Conservation (phyloP, 1,140 invertebrate species). For the Brachionus sp. region DNA sequence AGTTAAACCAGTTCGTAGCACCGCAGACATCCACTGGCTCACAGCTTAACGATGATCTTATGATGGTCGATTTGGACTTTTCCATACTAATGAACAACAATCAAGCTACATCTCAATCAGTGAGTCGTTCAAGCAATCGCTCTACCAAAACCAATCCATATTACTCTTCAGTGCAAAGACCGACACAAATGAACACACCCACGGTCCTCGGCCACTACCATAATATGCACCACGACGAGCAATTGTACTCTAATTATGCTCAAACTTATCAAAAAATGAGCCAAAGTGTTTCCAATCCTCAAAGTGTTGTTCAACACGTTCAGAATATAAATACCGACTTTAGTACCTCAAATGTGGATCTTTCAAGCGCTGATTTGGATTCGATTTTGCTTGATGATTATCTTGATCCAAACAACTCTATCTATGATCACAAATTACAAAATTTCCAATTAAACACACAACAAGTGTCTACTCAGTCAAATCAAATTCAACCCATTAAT, state of each 20-base stretch:
- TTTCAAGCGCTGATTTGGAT: background rate
- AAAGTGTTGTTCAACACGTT: background rate
- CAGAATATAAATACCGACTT: background rate
- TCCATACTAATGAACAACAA: background rate
- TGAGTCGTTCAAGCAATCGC: background rate
- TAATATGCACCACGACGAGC: background rate
- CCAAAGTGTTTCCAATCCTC: background rate
- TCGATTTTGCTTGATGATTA: constrained; percentile 15
- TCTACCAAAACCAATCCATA: background rate
- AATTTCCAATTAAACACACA: background rate
- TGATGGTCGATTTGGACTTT: constrained; percentile 12
- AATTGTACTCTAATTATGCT: background rate
- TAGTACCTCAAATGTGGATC: background rate
- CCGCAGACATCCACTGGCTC: background rate
- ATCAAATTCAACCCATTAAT: background rate
- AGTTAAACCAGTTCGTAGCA: background rate
- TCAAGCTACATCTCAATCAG: background rate
- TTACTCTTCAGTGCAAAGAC: background rate
- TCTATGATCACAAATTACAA: background rate
- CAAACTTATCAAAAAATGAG: background rate
- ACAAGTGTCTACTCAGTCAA: background rate
- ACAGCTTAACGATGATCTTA: background rate
- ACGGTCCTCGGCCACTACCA: background rate
- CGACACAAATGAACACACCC: background rate
- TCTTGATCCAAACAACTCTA: background rate